phyloP scores from a whole-genome alignment of 1,140 invertebrate genomes.

The Chymomyza costata region DNA sequence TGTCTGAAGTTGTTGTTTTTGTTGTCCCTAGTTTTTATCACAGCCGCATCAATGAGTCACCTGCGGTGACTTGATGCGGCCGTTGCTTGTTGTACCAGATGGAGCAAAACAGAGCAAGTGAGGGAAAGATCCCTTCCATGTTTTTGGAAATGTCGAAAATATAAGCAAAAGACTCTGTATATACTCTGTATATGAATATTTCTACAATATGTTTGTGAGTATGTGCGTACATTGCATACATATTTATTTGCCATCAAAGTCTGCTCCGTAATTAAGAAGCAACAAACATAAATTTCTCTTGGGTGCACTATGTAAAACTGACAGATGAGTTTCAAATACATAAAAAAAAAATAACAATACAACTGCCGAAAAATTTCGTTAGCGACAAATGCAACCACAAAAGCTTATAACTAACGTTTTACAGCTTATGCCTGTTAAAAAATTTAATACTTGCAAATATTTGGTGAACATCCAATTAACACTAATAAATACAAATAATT shows the following conservation, averaged over 20 bases:
- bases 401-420: slow-evolving; percentile 20
- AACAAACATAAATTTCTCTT: slow-evolving; percentile 68
- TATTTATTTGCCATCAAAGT: slow-evolving; percentile 60
- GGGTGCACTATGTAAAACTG: slow-evolving; percentile 70
- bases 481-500: no score
- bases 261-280: slow-evolving; percentile 63
- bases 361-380: no score
- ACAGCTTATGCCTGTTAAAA: neutral
- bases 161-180: slow-evolving; percentile 16
- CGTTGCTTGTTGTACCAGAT: slow-evolving; percentile 17
- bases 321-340: slow-evolving; percentile 61
- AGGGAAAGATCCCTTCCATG: no score
- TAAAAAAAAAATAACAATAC: slow-evolving; percentile 29
- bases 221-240: no score
- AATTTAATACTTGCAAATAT: no score
- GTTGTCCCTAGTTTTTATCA: slow-evolving; percentile 36
- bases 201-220: neutral
- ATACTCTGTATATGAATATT: slow-evolving; percentile 39
- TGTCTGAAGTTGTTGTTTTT: no score
- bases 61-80: slow-evolving; percentile 30
- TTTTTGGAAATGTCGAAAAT: slow-evolving; percentile 69
- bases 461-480: no score
- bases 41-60: slow-evolving; percentile 65
- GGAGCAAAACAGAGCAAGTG: no score
- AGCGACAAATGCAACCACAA: no score